Evolutionary conservation across 2,113 vertebrate genomes (phyloP).

Genomic region (Neodon shergylaensis): DNA sequence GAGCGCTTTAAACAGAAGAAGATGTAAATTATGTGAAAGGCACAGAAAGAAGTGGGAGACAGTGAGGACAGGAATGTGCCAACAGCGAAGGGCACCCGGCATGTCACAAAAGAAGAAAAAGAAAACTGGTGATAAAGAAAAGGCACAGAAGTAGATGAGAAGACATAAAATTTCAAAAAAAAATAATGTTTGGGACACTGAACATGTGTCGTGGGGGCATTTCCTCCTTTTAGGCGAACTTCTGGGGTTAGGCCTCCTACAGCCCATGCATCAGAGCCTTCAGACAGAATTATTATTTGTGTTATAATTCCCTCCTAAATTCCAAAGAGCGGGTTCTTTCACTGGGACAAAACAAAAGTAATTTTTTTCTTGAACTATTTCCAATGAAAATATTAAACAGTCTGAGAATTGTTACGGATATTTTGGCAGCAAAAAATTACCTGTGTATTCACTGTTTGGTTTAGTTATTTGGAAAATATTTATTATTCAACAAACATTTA

Average conservation of each 20-base stretch:
- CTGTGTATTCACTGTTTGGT: neutral
- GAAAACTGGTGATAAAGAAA: neutral
- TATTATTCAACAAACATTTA: conserved; percentile 24
- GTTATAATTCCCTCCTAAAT: neutral
- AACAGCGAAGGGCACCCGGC: no score
- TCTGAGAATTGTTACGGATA: neutral
- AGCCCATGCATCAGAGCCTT: neutral
- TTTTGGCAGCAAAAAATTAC: conserved; percentile 25
- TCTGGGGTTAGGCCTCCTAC: neutral
- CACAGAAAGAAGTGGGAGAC: neutral
- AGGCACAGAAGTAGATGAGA: neutral
- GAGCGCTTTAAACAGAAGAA: neutral
- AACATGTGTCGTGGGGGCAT: no score
- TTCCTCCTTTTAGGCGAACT: neutral
- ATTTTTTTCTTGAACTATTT: conserved; percentile 48
- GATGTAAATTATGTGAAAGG: neutral
- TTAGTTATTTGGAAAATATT: conserved; percentile 5
- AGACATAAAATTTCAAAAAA: neutral
- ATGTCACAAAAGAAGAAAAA: neutral
- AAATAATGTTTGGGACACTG: neutral
- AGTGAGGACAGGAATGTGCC: neutral
- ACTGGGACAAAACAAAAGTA: neutral
- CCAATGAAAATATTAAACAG: neutral
- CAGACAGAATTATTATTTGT: neutral
- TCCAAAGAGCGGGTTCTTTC: neutral